Evolutionary conservation across 2,797 vertebrate genomes (phyloP).

Genomic region (Sebastes matsubarae): DNA sequence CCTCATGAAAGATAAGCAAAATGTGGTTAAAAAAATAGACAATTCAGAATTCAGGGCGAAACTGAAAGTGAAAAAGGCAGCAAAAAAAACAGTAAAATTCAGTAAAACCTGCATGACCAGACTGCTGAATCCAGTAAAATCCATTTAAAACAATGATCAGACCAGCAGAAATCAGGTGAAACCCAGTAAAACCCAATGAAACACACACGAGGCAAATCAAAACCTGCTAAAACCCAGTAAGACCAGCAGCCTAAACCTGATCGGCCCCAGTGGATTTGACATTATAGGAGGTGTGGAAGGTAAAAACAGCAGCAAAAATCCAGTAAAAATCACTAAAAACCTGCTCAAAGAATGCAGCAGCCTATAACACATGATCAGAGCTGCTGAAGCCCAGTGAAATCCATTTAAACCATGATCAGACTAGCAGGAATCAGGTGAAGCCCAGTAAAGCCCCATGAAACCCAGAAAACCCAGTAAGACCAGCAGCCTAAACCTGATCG

Average conservation of each 20-base stretch:
- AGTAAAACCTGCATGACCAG: not conserved
- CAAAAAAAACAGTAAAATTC: not conserved
- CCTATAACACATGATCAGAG: not conserved
- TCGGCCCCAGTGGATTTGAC: not conserved
- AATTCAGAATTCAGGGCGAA: not conserved
- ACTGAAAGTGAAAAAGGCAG: not conserved
- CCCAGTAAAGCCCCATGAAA: not conserved
- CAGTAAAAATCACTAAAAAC: not conserved
- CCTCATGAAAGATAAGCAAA: not conserved
- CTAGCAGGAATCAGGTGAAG: not conserved
- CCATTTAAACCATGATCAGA: conserved; percentile 5
- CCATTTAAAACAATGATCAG: not conserved
- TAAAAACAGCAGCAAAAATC: not conserved
- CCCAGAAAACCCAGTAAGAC: not conserved
- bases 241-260: not conserved
- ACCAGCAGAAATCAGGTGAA: not conserved
- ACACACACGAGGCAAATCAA: not conserved
- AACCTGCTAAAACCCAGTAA: not conserved
- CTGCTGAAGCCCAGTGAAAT: not conserved
- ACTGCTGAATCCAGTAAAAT: not conserved
- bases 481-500: not conserved
- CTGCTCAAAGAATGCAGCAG: not conserved
- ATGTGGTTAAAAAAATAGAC: not conserved
- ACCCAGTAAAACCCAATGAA: not conserved
- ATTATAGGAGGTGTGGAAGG: not conserved